phyloP scores from a whole-genome alignment of 2,888 invertebrate genomes.

The Gastracanthus pulcherrimus region DNA sequence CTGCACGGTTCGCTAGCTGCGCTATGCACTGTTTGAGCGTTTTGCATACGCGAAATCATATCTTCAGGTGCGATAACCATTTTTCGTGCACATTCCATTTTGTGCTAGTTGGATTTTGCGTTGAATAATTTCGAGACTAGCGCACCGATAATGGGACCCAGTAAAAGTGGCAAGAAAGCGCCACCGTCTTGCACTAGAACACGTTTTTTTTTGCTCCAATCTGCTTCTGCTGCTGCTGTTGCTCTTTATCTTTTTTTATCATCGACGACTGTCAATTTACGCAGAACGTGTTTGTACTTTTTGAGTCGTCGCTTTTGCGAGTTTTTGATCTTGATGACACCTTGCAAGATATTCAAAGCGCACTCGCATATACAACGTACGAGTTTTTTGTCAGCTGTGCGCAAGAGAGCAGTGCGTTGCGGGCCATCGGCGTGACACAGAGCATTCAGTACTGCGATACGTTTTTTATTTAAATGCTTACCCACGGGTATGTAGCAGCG shows the following conservation, averaged over 20 bases:
- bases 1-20: not conserved
- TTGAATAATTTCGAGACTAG: not conserved
- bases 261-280: not conserved
- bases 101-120: too few species aligned
- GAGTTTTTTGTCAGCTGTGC: not conserved
- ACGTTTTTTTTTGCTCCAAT: not conserved
- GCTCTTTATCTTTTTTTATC: not conserved
- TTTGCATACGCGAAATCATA: not conserved
- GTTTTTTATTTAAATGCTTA: not conserved
- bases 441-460: not conserved
- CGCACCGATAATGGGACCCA: not conserved
- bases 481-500: not conserved
- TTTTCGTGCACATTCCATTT: constrained; percentile 49
- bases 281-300: not conserved
- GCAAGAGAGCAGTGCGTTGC: not conserved
- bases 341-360: too few species aligned
- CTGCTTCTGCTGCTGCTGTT: too few species aligned
- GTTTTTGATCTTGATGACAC: not conserved
- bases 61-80: constrained; percentile 43
- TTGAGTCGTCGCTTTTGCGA: not conserved
- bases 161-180: not conserved
- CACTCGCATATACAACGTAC: not conserved
- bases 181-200: not conserved
- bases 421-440: not conserved
- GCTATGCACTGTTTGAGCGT: not conserved